A percentile compares a stretch with the other conserved stretches of the same genome.
phyloP scores from a whole-genome alignment of 2,888 invertebrate species.

The Epiblema foenella region DNA sequence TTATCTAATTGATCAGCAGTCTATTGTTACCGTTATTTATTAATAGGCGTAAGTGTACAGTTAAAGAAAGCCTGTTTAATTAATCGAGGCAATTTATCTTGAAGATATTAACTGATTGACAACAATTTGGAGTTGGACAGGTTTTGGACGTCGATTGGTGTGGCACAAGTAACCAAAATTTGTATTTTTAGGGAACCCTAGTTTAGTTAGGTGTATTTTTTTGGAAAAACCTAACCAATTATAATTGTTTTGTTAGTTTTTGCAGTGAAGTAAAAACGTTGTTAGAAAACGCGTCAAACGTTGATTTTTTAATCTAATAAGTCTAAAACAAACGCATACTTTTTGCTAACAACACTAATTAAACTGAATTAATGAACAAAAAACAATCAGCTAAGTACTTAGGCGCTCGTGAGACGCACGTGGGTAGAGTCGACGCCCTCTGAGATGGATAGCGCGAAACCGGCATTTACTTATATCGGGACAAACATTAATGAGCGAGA shows the following conservation, averaged over 20 bases:
- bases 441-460: conserved; percentile 62
- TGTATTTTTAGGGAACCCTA: background rate
- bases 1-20: background rate
- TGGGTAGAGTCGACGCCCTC: conserved; percentile 62
- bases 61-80: background rate
- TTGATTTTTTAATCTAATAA: conserved; percentile 12
- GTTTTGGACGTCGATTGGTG: background rate
- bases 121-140: background rate
- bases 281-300: background rate
- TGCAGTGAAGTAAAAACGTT: background rate
- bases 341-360: conserved; percentile 35
- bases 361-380: conserved; percentile 49
- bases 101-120: conserved; percentile 11
- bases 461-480: conserved; percentile 42
- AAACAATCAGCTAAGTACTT: conserved; percentile 54
- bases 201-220: background rate
- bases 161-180: background rate
- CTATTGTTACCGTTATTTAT: conserved; percentile 4
- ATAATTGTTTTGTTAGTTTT: conserved; percentile 3
- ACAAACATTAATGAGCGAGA: conserved; percentile 42
- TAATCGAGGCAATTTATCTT: conserved; percentile 1
- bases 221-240: conserved; percentile 7
- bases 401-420: conserved; percentile 57
- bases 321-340: background rate
- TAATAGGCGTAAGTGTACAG: conserved; percentile 5